Evolutionary conservation across 2,888 invertebrate species (phyloP).

Genomic region (Eledone cirrhosa): DNA sequence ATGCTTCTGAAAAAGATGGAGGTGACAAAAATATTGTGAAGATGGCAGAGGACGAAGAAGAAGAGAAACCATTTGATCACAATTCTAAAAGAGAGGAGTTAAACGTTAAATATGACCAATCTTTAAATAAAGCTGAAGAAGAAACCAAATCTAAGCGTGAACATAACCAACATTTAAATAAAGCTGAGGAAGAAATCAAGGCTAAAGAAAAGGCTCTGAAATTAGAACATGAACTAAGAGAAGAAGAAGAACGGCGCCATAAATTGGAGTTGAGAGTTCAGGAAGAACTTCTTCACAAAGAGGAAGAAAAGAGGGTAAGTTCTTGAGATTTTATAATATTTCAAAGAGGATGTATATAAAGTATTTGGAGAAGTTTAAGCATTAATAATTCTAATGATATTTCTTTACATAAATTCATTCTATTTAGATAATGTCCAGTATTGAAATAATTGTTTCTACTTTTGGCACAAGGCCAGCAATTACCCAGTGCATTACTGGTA

Average conservation of each 20-base stretch:
- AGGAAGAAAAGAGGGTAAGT: neutral
- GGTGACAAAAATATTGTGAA: neutral
- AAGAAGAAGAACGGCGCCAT: conserved; percentile 21
- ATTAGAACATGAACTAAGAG: neutral
- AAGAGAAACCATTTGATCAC: neutral
- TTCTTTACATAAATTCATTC: too few species aligned
- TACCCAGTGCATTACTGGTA: too few species aligned
- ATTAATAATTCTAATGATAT: too few species aligned
- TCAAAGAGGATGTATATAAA: too few species aligned
- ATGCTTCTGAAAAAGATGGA: neutral
- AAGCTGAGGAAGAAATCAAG: neutral
- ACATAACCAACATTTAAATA: conserved; percentile 21
- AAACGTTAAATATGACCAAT: neutral
- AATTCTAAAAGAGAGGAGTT: neutral
- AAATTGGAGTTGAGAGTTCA: neutral
- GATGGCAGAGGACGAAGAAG: neutral
- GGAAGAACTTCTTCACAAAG: neutral
- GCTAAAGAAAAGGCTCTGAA: conserved; percentile 4
- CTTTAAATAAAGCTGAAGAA: neutral
- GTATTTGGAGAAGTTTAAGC: too few species aligned
- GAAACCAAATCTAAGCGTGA: conserved; percentile 14
- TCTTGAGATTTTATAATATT: too few species aligned
- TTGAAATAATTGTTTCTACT: too few species aligned
- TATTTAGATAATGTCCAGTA: too few species aligned
- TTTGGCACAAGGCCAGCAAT: too few species aligned